Base-by-base conservation (phyloP, 1,140 invertebrate genomes). In the Aphidius gifuensis region DNA sequence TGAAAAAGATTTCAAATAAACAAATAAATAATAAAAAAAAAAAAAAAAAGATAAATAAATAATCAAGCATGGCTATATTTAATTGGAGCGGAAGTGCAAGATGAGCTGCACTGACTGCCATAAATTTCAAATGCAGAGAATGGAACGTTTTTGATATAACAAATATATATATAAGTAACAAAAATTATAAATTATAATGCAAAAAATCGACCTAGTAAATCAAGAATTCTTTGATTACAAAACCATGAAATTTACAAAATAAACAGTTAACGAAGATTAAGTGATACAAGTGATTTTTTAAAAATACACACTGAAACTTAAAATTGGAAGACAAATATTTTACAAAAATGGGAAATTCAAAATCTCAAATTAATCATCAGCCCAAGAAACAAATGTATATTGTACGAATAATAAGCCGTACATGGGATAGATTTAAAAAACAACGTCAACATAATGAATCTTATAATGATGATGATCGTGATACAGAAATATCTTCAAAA, bases 381-480 rank as follows among this genome's bases (percentile, higher is more conserved):
- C 66, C 69, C 49, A 78, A 85, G 8, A 55, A 55, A 59, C 79
- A 87, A 4, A 77, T 86, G n/a, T 88, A 87, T 71, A 79, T 88
- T 58, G 77, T 89, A 65, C 86, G 88, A 70, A 80, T 89, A 59
- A 87, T 89, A 66, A 84, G 88, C 64, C 84, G 86, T 66, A 88
- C 87, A n/a, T 89, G 87, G 87, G 86, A 84, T 68, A 80, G 87
- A 4, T 60, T 58, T 6, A 43, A 16, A 9, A 55, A 11, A n/a
- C 11, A 58, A 21, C 9, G 16, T 11, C 23, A 48, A 51, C 61
- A 74, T 70, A 43, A 62, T 69, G 5, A 45, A 67, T 64, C 69
- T 65, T 69, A 70, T 16, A 16, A 16, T 7, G 66, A 73, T 63
- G 69, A 61, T 68, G 76, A 81, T 53, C 65, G 67, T 46, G 74